phyloP scores from a whole-genome alignment of 1,140 invertebrate species.

The Bombus ignitus region DNA sequence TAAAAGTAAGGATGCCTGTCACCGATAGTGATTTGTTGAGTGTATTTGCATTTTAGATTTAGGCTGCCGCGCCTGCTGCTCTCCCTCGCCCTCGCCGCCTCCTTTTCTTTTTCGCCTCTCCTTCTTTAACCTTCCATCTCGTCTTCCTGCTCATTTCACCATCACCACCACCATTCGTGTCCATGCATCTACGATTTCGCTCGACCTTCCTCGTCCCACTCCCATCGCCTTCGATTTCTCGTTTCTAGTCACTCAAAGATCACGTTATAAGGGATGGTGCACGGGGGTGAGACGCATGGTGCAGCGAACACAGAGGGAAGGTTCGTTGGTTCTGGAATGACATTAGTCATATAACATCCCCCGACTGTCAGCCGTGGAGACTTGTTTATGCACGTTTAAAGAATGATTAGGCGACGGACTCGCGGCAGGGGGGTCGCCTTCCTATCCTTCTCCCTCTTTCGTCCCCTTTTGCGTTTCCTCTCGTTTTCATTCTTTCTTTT shows the following conservation, averaged over 20 bases:
- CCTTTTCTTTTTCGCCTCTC: slow-evolving; percentile 45
- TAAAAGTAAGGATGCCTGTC: slow-evolving; percentile 80
- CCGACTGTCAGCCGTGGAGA: slow-evolving; percentile 67
- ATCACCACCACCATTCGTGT: neutral
- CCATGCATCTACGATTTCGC: neutral
- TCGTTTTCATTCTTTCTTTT: neutral
- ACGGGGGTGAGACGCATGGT: slow-evolving; percentile 37
- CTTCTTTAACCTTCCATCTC: slow-evolving; percentile 31
- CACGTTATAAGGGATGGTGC: neutral
- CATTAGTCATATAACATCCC: slow-evolving; percentile 80
- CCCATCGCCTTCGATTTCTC: neutral
- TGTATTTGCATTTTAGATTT: slow-evolving; percentile 83
- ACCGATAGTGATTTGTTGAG: slow-evolving; percentile 82
- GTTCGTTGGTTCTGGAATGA: slow-evolving; percentile 76
- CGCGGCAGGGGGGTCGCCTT: slow-evolving; percentile 75
- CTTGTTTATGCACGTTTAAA: slow-evolving; percentile 83
- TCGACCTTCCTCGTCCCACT: neutral
- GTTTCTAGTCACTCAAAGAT: neutral
- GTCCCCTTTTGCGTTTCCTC: neutral
- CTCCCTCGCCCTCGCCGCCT: slow-evolving; percentile 48
- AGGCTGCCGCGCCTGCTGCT: slow-evolving; percentile 76
- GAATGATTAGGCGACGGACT: slow-evolving; percentile 82
- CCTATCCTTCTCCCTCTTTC: slow-evolving; percentile 61
- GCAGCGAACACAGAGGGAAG: slow-evolving; percentile 49
- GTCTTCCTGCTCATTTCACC: slow-evolving; percentile 38